Evolutionary conservation across 2,113 vertebrate species (phyloP), one percentile per base, ranked within the genome.

Genomic region (Vimba vimba): DNA sequence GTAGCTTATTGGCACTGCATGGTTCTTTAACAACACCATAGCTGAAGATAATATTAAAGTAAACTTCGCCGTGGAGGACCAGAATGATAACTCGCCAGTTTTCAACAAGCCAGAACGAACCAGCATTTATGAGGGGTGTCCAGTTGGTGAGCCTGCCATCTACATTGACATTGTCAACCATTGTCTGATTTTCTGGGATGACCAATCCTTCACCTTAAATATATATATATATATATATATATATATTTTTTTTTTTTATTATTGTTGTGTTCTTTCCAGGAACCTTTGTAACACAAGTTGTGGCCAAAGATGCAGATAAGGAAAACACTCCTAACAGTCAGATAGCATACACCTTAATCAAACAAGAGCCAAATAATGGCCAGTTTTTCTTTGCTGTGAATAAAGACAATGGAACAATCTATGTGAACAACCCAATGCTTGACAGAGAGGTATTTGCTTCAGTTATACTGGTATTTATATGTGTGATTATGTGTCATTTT

Each of bases 71-170:
- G 92, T 92, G 83, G 69, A 55, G 23, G 91, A 93, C 45, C 82
- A 87, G 39, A 93, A 93, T 47, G 90, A 93, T 78, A 91, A 92
- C 47, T 25, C 90, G 3, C 92, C 92, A n/a, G 60, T 89, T 36
- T 93, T 93, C 50, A 25, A 19, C 17, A 33, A 57, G 11, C 2
- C 78, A 11, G 74, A 82, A 11, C 57, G 71, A 17, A 85, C 83
- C 55, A n/a, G 47, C 13, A 47, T 91, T 47, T 79, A 81, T 7
- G 91, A 93, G 84, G 85, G 85, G n/a, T 92, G 91, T 79, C 62
- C 80, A 33, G 27, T 45, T 83, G 90, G 91, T 90, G 82, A 77
- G 57, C 27, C 30, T 55, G 17, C 25, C 10, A 15, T 33, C 21
- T 64, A 1, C 64, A 68, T 4, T 36, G 30, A 1, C 19, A 17